Percentiles rank a stretch among this genome's conserved stretches.
Conservation (phyloP, 2,113 vertebrate genomes). For the Chiloscyllium plagiosum region DNA sequence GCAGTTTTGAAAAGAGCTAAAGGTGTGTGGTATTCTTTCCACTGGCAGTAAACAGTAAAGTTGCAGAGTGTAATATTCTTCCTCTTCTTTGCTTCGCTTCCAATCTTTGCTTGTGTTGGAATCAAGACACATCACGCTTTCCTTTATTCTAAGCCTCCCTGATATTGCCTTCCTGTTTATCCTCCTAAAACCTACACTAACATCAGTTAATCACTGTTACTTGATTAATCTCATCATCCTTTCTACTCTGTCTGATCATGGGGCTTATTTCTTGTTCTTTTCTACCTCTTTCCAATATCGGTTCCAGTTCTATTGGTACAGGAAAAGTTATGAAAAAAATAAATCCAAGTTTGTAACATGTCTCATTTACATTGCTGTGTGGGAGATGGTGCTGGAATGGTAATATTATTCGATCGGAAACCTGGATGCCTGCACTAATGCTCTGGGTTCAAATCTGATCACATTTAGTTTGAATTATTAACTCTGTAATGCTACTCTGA, state of each 20-base stretch:
- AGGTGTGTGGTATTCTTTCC: neutral
- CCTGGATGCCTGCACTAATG: too few relatives aligned
- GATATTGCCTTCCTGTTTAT: neutral
- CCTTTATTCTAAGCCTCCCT: neutral
- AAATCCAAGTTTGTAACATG: neutral
- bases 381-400: too few relatives aligned
- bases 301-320: neutral
- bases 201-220: neutral
- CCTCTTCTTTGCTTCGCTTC: neutral
- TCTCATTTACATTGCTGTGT: too few relatives aligned
- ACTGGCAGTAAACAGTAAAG: neutral
- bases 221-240: neutral
- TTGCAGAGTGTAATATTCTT: neutral
- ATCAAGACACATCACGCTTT: neutral
- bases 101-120: neutral
- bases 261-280: neutral
- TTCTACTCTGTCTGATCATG: neutral
- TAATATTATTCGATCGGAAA: too few relatives aligned
- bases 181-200: neutral
- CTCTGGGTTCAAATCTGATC: too few relatives aligned
- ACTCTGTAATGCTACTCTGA: too few relatives aligned
- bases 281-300: neutral
- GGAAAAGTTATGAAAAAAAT: neutral
- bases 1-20: neutral
- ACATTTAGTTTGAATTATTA: too few relatives aligned